Base-by-base conservation (phyloP, 2,888 invertebrate species). In the Barypeithes pellucidus region DNA sequence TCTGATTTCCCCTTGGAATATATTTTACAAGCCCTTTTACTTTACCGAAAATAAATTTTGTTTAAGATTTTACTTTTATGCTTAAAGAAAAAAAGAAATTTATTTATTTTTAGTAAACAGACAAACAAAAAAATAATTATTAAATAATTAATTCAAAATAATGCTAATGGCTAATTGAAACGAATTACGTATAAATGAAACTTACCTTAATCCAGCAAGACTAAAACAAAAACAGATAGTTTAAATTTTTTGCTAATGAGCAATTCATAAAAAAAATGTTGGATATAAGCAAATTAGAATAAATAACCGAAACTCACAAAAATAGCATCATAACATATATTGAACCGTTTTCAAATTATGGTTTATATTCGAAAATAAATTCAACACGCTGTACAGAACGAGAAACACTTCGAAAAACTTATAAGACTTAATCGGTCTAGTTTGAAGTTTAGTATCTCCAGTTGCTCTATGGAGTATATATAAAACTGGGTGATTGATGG, bases 141-240 rank as follows among this genome's bases (percentile, higher is more conserved):
- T 9, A 39, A 4, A 39, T 9, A 9, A 39, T 11, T 39, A 11
- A 39, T 33, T n/a, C n/a, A n/a, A 11, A 11, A 9, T 41, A 41
- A 14, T 14, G 41, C 14, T 41, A 41, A 41, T 14, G 5, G 3
- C n/a, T 16, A 16, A 43, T 16, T 16, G 2, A 43, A 43, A 14
- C 1, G 2, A 43, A 43, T 7, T 16, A 43, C 12, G 4, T 12
- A n/a, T 39, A 39, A 18, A 24, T 20, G 9, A 4, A 18, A 67
- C 67, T 67, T 60, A 67, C 67, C 67, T 67, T 33, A 36, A 24
- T 39, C 67, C 67, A 67, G 67, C 67, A 67, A 14, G 67, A 67
- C 67, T 67, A 60, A 24, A 67, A 67, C 16, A 43, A 45, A 67
- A 59, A 60, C 18, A 22, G 29, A 65, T 14, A 8, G 12, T 33